Evolutionary conservation across 2,797 vertebrate species (phyloP), one percentile per base, ranked within the genome.

Genomic region (Euthynnus affinis): DNA sequence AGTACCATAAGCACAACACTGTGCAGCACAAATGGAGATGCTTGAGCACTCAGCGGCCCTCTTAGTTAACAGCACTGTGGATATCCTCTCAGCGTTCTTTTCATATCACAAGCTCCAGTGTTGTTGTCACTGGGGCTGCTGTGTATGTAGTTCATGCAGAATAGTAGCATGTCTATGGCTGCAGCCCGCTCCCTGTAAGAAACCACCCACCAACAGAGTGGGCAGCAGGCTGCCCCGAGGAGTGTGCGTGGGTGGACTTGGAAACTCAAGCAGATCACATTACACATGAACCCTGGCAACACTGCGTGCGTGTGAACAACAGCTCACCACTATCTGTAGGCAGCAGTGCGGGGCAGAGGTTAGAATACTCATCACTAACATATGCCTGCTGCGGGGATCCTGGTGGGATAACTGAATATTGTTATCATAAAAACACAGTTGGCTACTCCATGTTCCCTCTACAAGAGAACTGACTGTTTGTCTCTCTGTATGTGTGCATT

Each of bases 221-320:
- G 94, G 94, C 92, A 93, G 93, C 87, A 93, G 94, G 93, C 91
- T 91, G 93, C 93, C 94, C 92, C 88, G 82, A 94, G 93, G 93
- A 91, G 92, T 83, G 92, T 52, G 91, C 73, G 93, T 94, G 89
- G 93, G 93, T 80, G 87, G 92, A 93, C 90, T 94, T 93, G 91
- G 92, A 93, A 94, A 94, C 91, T 94, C 91, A 88, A 92, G 92
- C 88, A 90, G 93, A 95, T 95, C 91, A 92, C 91, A 94, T 94
- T 94, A 94, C 93, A 91, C 88, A 88, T 94, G 93, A 95, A 93
- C 94, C 93, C 89, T 94, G 92, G 92, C 90, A 94, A 89, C 90
- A 87, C 86, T 86, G 92, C 62, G 55, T 85, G 89, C 42, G 87
- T 87, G 91, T 92, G 92, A 91, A 93, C 89, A 92, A 84, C 92